These are phyloP conservation scores for Leptura quadrifasciata DNA, from an alignment of 2,888 invertebrate species.

Conservation along the genomic window DNA sequence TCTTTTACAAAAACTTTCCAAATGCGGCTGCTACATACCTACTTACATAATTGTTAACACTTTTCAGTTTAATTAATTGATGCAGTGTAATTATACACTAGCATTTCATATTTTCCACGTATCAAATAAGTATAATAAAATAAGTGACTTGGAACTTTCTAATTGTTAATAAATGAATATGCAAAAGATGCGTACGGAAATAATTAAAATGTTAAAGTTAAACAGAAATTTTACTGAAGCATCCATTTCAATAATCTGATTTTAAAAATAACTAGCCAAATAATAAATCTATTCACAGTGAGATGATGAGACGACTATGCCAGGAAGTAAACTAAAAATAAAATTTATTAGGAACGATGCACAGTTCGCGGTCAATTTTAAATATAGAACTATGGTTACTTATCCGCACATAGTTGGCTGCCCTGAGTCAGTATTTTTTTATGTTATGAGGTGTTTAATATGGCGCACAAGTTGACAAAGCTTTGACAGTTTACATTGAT, in stretches of 20 bases:
- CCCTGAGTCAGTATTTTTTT: constrained; percentile 57
- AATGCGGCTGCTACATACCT: not conserved
- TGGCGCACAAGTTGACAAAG: constrained; percentile 69
- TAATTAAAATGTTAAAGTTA: constrained; percentile 3
- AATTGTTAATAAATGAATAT: not conserved
- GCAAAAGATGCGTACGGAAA: not conserved
- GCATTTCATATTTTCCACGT: not conserved
- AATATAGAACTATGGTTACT: constrained; percentile 54
- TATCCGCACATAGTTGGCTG: constrained; percentile 56
- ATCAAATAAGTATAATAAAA: too few relatives aligned
- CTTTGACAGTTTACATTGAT: constrained; percentile 64
- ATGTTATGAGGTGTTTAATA: constrained; percentile 64
- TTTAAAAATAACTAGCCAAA: constrained; percentile 32
- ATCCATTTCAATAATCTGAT: not conserved
- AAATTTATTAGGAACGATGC: not conserved
- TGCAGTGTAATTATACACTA: not conserved
- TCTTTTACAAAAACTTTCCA: constrained; percentile 17
- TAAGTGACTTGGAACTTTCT: not conserved
- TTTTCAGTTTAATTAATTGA: constrained; percentile 14
- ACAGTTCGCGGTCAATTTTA: constrained; percentile 59
- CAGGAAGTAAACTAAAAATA: constrained; percentile 48
- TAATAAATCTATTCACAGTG: constrained; percentile 25
- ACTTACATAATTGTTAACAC: not conserved
- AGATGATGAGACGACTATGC: constrained; percentile 30
- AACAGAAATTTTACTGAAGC: not conserved